Evolutionary conservation across 2,888 invertebrate species (phyloP).

Genomic region (Metopia argyrocephala): DNA sequence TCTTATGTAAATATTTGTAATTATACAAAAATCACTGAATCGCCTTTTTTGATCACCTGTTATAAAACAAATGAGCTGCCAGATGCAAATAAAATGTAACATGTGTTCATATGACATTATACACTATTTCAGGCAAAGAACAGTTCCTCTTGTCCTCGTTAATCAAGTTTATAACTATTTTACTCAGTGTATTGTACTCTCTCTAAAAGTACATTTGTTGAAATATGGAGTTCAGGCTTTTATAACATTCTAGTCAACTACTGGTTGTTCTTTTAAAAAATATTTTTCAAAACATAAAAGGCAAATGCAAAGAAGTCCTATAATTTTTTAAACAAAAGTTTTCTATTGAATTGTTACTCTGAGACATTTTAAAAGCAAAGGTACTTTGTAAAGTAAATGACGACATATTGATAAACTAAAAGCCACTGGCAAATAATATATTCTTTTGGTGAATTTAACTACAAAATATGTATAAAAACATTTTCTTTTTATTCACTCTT

Average conservation of each 20-base stretch:
- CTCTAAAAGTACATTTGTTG: no score
- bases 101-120: no score
- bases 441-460: background rate
- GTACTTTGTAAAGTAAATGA: slow-evolving; percentile 8
- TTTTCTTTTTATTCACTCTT: background rate
- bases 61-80: no score
- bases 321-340: slow-evolving; percentile 26
- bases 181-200: background rate
- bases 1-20: no score
- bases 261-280: background rate
- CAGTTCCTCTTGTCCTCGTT: no score
- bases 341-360: slow-evolving; percentile 26
- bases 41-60: no score
- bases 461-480: background rate
- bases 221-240: no score
- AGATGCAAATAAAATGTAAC: no score
- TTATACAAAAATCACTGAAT: no score
- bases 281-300: no score
- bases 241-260: no score
- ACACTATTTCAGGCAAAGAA: no score
- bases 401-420: background rate
- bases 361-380: slow-evolving; percentile 1
- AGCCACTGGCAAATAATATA: slow-evolving; percentile 3
- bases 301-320: slow-evolving; percentile 15
- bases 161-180: background rate